Conservation (phyloP, 2,888 invertebrate genomes). For the Andricus quercusramuli region DNA sequence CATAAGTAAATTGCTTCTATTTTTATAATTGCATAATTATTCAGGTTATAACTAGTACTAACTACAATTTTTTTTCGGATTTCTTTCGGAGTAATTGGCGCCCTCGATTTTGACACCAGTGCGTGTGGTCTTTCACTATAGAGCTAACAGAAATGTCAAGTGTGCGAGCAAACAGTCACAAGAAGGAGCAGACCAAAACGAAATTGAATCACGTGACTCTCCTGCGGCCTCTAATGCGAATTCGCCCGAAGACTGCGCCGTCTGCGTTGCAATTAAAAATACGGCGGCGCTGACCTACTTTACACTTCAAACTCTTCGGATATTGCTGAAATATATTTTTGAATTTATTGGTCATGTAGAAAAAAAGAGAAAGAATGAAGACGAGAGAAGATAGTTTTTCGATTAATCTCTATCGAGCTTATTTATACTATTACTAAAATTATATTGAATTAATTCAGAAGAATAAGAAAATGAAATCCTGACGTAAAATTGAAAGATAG, state of each 20-base stretch:
- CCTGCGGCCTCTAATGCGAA: constrained; percentile 43
- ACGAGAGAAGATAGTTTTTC: neutral
- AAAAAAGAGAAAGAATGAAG: too few relatives aligned
- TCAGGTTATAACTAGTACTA: too few relatives aligned
- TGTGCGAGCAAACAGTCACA: neutral
- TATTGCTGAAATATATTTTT: constrained; percentile 68
- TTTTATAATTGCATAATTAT: too few relatives aligned
- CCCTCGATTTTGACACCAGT: constrained; percentile 10
- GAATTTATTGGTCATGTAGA: constrained; percentile 41
- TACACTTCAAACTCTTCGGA: constrained; percentile 60
- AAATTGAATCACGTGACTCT: constrained; percentile 48
- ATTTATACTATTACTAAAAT: too few relatives aligned
- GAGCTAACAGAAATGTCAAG: too few relatives aligned
- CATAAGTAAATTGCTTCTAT: too few relatives aligned
- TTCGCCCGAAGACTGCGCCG: constrained; percentile 62
- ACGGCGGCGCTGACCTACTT: constrained; percentile 65
- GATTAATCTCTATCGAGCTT: neutral
- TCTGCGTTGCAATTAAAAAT: constrained; percentile 75
- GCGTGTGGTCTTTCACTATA: constrained; percentile 10
- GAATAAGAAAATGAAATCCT: neutral
- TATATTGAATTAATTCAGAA: too few relatives aligned
- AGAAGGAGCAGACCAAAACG: constrained; percentile 34
- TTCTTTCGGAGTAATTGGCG: neutral
- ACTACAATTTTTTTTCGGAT: neutral
- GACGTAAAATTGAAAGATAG: constrained; percentile 10